Evolutionary conservation across 2,113 vertebrate genomes (phyloP), one percentile per base, ranked within the genome.

Genomic region (Corythaeola cristata): DNA sequence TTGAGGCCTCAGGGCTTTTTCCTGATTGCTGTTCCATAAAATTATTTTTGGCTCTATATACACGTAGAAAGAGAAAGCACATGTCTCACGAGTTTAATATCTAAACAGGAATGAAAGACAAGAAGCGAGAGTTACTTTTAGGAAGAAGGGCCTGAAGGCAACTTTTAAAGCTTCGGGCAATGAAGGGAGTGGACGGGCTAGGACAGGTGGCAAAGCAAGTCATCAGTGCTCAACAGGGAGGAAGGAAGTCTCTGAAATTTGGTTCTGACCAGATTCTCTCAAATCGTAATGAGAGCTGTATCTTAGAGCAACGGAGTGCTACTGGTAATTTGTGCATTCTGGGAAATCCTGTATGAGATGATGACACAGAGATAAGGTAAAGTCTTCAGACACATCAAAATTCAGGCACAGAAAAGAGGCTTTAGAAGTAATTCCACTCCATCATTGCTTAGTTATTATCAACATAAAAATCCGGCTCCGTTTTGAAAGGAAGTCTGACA

Each of bases 131-230:
- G 62, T 21, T 90, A 33, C 56, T 55, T 55, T 89, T 39, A 91
- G 85, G 78, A 88, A 78, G 47, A 80, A 93, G 15, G 20, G 62
- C 62, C 62, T 17, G 20, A 15, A 0, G 81, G 71, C 53, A 68
- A 22, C 4, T 79, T 68, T 71, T 13, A 58, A 52, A 85, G 35
- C 74, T 49, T 72, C 18, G 37, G 74, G 74, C 66, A 66, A 37
- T 0, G 8, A 21, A 39, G n/a, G n/a, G 45, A 78, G 52, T 0
- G 0, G 69, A 33, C 6, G 55, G 44, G 37, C 53, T 64, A 15
- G 44, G 53, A 27, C 4, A 35, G 27, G 35, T 11, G 53, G 26
- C 37, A 72, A 18, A 6, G 35, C 37, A 52, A 71, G 39, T 4
- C 73, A 64, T 11, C 85, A 27, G n/a, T 14, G 9, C 72, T 60